phyloP scores from a whole-genome alignment of 1,140 invertebrate genomes.

The Drosophila arawakana region DNA sequence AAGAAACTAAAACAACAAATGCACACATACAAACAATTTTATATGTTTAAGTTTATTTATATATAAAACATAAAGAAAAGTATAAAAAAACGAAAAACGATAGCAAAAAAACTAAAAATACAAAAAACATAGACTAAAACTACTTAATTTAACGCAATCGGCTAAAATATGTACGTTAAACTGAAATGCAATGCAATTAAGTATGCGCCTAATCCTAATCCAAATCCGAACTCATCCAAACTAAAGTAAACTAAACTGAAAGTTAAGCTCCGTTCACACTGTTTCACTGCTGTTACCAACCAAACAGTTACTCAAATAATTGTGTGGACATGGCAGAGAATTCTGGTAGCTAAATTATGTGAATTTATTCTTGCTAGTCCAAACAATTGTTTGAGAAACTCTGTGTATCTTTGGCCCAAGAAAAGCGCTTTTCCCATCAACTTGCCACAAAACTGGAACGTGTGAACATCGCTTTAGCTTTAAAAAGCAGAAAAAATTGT shows the following conservation, averaged over 20 bases:
- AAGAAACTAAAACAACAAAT: slow-evolving; percentile 37
- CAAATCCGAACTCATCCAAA: neutral
- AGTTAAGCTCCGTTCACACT: slow-evolving; percentile 37
- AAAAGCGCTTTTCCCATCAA: neutral
- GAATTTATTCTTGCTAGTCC: no score
- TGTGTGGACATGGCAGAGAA: no score
- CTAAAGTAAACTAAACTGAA: slow-evolving; percentile 33
- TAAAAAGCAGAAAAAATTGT: slow-evolving; percentile 20
- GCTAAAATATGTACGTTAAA: slow-evolving; percentile 70
- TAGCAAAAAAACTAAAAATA: slow-evolving; percentile 77
- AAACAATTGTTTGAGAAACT: no score
- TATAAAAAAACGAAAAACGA: slow-evolving; percentile 72
- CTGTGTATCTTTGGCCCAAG: neutral
- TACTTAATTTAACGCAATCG: slow-evolving; percentile 72
- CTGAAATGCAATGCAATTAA: slow-evolving; percentile 51
- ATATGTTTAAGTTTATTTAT: slow-evolving; percentile 84
- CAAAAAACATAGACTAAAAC: slow-evolving; percentile 79
- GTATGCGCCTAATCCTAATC: slow-evolving; percentile 64
- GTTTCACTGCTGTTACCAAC: no score
- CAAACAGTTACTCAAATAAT: no score
- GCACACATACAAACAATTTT: slow-evolving; percentile 75
- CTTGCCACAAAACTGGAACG: slow-evolving; percentile 22
- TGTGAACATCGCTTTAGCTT: slow-evolving; percentile 29
- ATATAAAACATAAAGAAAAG: slow-evolving; percentile 43
- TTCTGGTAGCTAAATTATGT: no score